Percentiles rank a stretch among this genome's conserved stretches.
Evolutionary conservation across 2,888 invertebrate genomes (phyloP).

Genomic region (Xanthia togata): DNA sequence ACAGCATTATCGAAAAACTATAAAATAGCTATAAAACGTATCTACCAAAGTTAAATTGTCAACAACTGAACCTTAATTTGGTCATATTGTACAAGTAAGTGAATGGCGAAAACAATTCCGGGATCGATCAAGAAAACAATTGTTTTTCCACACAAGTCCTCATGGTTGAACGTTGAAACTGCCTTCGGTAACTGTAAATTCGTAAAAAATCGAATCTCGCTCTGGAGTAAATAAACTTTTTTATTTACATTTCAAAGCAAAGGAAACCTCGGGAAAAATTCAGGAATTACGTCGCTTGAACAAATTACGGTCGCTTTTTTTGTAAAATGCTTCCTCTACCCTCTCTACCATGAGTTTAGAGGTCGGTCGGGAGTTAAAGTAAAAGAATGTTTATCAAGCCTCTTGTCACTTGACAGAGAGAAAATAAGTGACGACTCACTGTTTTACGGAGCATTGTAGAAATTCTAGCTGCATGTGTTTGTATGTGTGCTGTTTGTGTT

Average conservation of each 20-base stretch:
- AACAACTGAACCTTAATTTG: background rate
- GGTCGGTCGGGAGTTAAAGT: slow-evolving; percentile 13
- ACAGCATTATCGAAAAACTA: background rate
- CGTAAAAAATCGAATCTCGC: background rate
- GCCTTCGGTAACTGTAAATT: background rate
- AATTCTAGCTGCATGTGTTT: too few relatives aligned
- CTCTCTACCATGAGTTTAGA: background rate
- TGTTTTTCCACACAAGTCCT: too few relatives aligned
- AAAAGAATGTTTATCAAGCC: slow-evolving; percentile 1
- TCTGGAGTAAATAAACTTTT: slow-evolving; percentile 60
- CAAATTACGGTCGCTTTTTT: slow-evolving; percentile 66
- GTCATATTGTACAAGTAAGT: background rate
- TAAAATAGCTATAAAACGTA: background rate
- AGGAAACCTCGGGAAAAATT: slow-evolving; percentile 68
- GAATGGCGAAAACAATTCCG: background rate
- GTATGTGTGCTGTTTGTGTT: slow-evolving; percentile 15
- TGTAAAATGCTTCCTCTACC: slow-evolving; percentile 12
- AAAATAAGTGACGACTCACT: background rate
- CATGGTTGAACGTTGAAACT: too few relatives aligned
- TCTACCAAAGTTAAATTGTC: background rate
- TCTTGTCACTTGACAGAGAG: background rate
- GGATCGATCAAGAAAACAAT: background rate
- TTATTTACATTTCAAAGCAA: slow-evolving; percentile 52
- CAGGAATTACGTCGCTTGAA: slow-evolving; percentile 63
- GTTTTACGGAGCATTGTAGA: too few relatives aligned